Base-by-base conservation (phyloP, 2,888 invertebrate genomes). In the Xylocampa areola region DNA sequence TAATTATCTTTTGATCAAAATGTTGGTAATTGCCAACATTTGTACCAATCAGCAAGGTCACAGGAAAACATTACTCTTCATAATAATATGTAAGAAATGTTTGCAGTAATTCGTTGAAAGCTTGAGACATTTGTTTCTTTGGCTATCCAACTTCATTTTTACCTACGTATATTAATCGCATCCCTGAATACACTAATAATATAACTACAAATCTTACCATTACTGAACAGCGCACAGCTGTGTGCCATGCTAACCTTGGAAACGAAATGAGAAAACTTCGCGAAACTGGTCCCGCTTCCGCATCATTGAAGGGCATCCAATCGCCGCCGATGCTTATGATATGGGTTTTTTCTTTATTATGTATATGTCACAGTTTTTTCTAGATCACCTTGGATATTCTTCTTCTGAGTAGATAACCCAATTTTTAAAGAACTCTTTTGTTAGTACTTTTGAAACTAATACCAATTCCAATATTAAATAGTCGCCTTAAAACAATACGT, bases 231-330 rank as follows among this genome's bases (percentile, higher is more conserved):
- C 17, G 27, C 23, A 25, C 60, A 59, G 40, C 40, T 65, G 43
- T 23, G 11, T 19, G 4, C 8, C 11, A 29, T 10, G 14, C 8
- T 49, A 35, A 32, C 47, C 39, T 57, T 57, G 25, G 33, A 39
- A 27, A 25, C 5, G 23, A 60, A 70, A 68, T 52, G 60, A 52
- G 59, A 65, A 67, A 59, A 58, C 37, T 53, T 61, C 7, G 17
- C 25, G 35, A 32, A 44, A 68, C 78, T 52, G 72, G 75, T 76
- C 44, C n/a, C 4, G 49, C 74, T 79, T 80, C 73, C 68, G 63
- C 50, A 32, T 63, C 58, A 67, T 68, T 74, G 53, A 66, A 73
- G 57, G 54, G 14, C 51, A 29, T 19, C 51, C 54, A 58, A 63
- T 72, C 66, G 54, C 48, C 27, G 29, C 16, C 29, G n/a, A 32